These are phyloP conservation scores for Ahaetulla prasina DNA, from an alignment of 2,113 vertebrate species.

Conservation along the genomic window DNA sequence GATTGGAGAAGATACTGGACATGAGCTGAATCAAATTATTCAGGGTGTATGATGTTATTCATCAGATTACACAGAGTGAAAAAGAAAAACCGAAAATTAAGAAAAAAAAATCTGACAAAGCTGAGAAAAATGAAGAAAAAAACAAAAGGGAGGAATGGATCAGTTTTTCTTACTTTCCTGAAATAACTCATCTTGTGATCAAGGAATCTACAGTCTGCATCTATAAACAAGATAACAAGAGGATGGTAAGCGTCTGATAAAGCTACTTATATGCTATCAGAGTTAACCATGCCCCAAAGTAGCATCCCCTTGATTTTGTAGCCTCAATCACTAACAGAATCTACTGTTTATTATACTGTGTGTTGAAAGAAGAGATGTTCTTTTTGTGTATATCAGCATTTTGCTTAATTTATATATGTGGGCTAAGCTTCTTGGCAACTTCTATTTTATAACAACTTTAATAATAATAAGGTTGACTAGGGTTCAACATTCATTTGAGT, in stretches of 20 bases:
- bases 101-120: slow-evolving; percentile 80
- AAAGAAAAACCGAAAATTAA: slow-evolving; percentile 84
- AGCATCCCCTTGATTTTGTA: not conserved
- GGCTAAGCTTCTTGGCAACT: not conserved
- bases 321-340: not conserved
- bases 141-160: slow-evolving; percentile 77
- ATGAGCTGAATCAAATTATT: not conserved
- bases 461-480: not conserved
- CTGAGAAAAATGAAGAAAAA: slow-evolving; percentile 74
- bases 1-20: not conserved
- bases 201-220: slow-evolving; percentile 83
- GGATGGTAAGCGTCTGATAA: slow-evolving; percentile 77
- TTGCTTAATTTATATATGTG: not conserved
- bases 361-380: not conserved
- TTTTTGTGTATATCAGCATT: not conserved
- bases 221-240: slow-evolving; percentile 91
- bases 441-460: not conserved
- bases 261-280: not conserved
- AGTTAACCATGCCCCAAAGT: not conserved
- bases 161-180: slow-evolving; percentile 88
- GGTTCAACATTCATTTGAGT: not conserved
- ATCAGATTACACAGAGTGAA: slow-evolving; percentile 64
- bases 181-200: slow-evolving; percentile 92
- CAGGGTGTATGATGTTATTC: not conserved
- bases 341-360: not conserved